phyloP scores from a whole-genome alignment of 2,888 invertebrate species.

The Apamea sordens region DNA sequence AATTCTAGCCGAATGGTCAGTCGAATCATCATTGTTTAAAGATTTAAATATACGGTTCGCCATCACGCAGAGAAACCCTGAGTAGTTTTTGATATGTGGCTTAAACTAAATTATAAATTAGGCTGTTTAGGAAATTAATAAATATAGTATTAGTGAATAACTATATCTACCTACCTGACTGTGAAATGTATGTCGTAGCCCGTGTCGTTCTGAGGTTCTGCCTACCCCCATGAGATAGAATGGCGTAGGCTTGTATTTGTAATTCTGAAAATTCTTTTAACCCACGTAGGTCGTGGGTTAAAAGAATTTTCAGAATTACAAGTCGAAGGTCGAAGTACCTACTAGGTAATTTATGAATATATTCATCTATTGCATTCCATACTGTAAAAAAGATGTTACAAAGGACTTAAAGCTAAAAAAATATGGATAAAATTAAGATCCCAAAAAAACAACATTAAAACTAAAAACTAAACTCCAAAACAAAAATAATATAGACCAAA shows the following conservation, averaged over 20 bases:
- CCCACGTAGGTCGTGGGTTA: too few relatives aligned
- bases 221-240: background rate
- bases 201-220: background rate
- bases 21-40: background rate
- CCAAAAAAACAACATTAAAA: background rate
- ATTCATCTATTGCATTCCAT: too few relatives aligned
- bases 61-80: background rate
- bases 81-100: background rate
- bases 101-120: background rate
- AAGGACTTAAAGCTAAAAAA: background rate
- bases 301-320: too few relatives aligned
- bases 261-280: background rate
- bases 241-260: background rate
- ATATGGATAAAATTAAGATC: background rate
- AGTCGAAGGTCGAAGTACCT: background rate
- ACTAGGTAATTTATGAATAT: background rate
- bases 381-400: background rate
- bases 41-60: background rate
- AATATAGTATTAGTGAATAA: background rate
- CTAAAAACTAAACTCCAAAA: background rate
- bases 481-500: background rate
- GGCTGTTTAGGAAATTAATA: background rate
- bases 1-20: background rate
- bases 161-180: too few relatives aligned
- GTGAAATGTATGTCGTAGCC: background rate